These are phyloP conservation scores for Pyrrhia umbra DNA, from an alignment of 2,888 invertebrate genomes.

Conservation along the genomic window DNA sequence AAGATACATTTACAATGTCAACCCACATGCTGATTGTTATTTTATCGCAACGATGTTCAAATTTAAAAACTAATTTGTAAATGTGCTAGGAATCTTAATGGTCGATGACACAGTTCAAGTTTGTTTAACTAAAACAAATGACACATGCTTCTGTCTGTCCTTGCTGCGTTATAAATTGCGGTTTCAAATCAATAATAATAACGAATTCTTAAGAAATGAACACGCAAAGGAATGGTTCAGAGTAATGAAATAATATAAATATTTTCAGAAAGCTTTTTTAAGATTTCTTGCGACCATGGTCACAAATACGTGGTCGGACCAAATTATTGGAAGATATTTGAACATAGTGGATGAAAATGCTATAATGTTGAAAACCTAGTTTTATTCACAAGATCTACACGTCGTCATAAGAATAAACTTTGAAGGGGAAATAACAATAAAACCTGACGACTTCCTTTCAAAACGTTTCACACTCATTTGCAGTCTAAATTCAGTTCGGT, in stretches of 20 bases:
- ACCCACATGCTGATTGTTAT: slow-evolving; percentile 45
- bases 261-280: slow-evolving; percentile 43
- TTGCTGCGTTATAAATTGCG: slow-evolving; percentile 3
- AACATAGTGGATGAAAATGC: slow-evolving; percentile 5
- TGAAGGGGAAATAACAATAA: slow-evolving; percentile 63
- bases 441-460: slow-evolving; percentile 60
- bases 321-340: slow-evolving; percentile 10
- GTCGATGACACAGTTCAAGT: slow-evolving; percentile 42
- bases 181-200: slow-evolving; percentile 13
- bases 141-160: slow-evolving; percentile 2
- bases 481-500: slow-evolving; percentile 55
- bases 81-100: slow-evolving; percentile 39
- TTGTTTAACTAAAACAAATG: slow-evolving; percentile 32
- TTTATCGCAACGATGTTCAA: slow-evolving; percentile 49
- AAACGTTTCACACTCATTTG: slow-evolving; percentile 54
- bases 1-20: slow-evolving; percentile 34
- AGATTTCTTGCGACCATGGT: slow-evolving; percentile 27
- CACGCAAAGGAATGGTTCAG: not conserved
- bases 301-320: slow-evolving; percentile 24
- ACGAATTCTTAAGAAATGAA: not conserved
- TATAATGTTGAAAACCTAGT: slow-evolving; percentile 2
- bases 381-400: slow-evolving; percentile 30
- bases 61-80: slow-evolving; percentile 56
- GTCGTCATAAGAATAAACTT: slow-evolving; percentile 46
- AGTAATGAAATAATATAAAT: slow-evolving; percentile 30